phyloP scores from a whole-genome alignment of 1,140 invertebrate species.

The Hermetia illucens region DNA sequence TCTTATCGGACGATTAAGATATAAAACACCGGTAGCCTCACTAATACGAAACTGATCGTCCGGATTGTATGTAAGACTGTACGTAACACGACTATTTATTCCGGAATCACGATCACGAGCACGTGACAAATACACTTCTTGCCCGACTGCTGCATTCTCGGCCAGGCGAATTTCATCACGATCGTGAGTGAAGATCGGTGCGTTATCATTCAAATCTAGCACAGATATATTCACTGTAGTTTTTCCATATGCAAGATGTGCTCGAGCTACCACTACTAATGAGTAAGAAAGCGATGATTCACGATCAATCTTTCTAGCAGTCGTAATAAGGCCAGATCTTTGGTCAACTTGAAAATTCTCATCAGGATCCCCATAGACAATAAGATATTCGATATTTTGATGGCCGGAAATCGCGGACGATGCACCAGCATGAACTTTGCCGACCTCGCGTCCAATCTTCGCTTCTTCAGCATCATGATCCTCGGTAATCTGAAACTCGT shows the following conservation, averaged over 20 bases:
- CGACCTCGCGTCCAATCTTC: slow-evolving; percentile 51
- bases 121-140: slow-evolving; percentile 75
- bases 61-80: slow-evolving; percentile 62
- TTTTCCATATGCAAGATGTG: slow-evolving; percentile 47
- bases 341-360: slow-evolving; percentile 69
- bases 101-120: slow-evolving; percentile 75
- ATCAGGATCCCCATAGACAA: slow-evolving; percentile 67
- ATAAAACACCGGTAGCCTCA: slow-evolving; percentile 73
- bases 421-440: slow-evolving; percentile 43
- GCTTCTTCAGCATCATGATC: slow-evolving; percentile 48
- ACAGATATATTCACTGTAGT: slow-evolving; percentile 67
- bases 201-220: slow-evolving; percentile 86
- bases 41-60: slow-evolving; percentile 70
- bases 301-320: slow-evolving; percentile 66
- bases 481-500: slow-evolving; percentile 68
- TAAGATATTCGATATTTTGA: slow-evolving; percentile 44
- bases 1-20: slow-evolving; percentile 60
- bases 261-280: slow-evolving; percentile 59
- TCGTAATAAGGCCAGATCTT: slow-evolving; percentile 61
- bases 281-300: slow-evolving; percentile 65
- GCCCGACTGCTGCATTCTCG: slow-evolving; percentile 83
- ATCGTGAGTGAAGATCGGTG: slow-evolving; percentile 63
- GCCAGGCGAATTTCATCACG: slow-evolving; percentile 59
- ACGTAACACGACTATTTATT: slow-evolving; percentile 67
- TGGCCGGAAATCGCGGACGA: neutral